phyloP scores from a whole-genome alignment of 2,113 vertebrate species.

The Megaceryle maxima region DNA sequence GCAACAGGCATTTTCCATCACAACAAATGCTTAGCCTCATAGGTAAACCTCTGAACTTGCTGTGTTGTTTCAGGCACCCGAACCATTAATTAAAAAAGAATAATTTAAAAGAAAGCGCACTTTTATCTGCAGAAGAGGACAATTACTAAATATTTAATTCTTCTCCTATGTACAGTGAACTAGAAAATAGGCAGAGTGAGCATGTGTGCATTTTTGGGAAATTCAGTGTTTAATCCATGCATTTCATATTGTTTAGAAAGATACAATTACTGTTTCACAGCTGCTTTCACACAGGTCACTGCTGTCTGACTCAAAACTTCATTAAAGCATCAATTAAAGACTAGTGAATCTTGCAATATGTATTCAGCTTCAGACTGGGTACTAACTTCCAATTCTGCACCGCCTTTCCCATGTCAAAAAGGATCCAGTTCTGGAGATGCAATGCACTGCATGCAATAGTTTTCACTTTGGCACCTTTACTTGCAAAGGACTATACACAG shows the following conservation, averaged over 20 bases:
- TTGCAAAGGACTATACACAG: background rate
- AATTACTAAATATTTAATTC: conserved; percentile 16
- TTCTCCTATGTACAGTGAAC: background rate
- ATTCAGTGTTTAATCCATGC: background rate
- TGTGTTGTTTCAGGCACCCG: background rate
- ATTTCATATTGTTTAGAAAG: background rate
- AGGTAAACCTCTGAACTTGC: conserved; percentile 53
- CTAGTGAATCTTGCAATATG: background rate
- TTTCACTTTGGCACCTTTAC: background rate
- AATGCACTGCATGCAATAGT: too few species aligned
- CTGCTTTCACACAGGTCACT: background rate
- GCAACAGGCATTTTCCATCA: conserved; percentile 23
- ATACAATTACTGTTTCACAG: background rate
- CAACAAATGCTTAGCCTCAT: conserved; percentile 42
- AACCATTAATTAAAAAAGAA: conserved; percentile 40
- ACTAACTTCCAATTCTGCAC: background rate
- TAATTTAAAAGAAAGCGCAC: background rate
- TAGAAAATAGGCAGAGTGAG: background rate
- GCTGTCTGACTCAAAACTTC: background rate
- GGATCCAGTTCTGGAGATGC: background rate
- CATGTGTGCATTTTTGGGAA: background rate
- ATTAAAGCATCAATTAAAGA: background rate
- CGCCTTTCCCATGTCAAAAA: background rate
- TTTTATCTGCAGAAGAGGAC: background rate
- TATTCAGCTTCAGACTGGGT: background rate